Percentiles rank a stretch among this genome's conserved stretches.
These are phyloP conservation scores for Aphelenchoides fujianensis DNA, from an alignment of 1,140 invertebrate genomes.

Conservation along the genomic window DNA sequence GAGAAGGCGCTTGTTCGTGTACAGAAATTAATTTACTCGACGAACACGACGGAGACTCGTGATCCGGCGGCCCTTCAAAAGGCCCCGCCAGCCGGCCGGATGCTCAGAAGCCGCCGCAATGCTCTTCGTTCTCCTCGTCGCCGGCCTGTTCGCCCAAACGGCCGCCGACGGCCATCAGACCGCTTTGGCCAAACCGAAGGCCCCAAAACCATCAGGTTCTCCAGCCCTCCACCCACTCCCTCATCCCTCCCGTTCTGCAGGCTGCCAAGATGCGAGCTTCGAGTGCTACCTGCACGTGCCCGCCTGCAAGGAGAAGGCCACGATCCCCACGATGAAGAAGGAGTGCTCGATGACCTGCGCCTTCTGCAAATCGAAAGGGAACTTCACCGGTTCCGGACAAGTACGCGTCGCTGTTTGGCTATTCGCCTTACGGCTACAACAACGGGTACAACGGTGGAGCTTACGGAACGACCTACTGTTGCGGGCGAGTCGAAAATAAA, in stretches of 20 bases:
- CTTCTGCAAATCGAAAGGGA: slow-evolving; percentile 10
- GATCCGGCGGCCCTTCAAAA: neutral
- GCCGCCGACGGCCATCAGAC: neutral
- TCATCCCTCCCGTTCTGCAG: too few species aligned
- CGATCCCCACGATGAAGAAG: neutral
- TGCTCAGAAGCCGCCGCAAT: neutral
- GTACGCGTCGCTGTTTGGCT: neutral
- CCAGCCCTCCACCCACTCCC: too few species aligned
- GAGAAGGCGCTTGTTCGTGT: neutral
- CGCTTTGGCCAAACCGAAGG: neutral
- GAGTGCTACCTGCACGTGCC: slow-evolving; percentile 1
- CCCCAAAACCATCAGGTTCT: neutral
- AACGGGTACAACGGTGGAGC: slow-evolving; percentile 1
- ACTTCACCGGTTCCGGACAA: slow-evolving; percentile 1
- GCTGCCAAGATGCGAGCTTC: slow-evolving; percentile 7
- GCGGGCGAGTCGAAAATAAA: neutral
- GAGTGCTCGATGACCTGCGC: neutral
- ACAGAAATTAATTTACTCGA: neutral
- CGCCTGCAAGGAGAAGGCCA: neutral
- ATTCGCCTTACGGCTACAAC: neutral
- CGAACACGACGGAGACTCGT: neutral
- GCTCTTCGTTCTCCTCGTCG: neutral
- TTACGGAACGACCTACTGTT: slow-evolving; percentile 19
- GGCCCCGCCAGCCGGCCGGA: neutral
- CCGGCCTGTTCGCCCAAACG: neutral